Base-by-base conservation (phyloP, 1,140 invertebrate genomes). In the Patella vulgata region DNA sequence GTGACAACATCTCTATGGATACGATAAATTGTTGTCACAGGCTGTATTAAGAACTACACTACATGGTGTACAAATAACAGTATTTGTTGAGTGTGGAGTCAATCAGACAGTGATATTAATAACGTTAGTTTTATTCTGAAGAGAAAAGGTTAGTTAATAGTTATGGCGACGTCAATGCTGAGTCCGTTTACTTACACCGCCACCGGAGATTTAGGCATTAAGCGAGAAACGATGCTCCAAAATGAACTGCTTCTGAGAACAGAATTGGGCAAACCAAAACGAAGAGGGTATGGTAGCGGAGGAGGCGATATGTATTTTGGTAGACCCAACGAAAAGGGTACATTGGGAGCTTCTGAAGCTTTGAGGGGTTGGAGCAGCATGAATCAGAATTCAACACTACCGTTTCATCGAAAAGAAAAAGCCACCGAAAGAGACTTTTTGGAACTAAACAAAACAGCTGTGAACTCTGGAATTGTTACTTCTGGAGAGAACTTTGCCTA, bases 361-460 rank as follows among this genome's bases (percentile, higher is more conserved):
- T 44, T 74, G 12, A 62, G 66, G 55, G 73, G 73, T 19, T 72
- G 73, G 73, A 62, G 63, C n/a, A 60, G 53, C 56, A 66, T 53
- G 4, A 39, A 66, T 23, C 47, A 51, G 43, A 39, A 52, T 48
- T 68, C 59, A 48, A 73, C 59, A 33, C 46, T 77, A 46, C 74
- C 75, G 43, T 68, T 74, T 51, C 46, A 66, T 25, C 66, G 58
- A 19, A 71, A 69, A 48, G 67, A 74, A 27, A 70, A 75, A 47
- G 46, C 58, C 48, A 36, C 73, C 19, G 75, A 75, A 12, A 68
- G 81, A 63, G 78, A 83, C 66, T 83, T 82, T 62, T 80, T 79
- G 68, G 63, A 70, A 5, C 60, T 83, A 30, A 83, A 83, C 64
- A 75, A 66, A 64, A 73, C 74, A 3, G 75, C 80, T n/a, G 69